phyloP scores from a whole-genome alignment of 35 echinoderm and acorn worm genomes.

The Apostichopus parvimensis region DNA sequence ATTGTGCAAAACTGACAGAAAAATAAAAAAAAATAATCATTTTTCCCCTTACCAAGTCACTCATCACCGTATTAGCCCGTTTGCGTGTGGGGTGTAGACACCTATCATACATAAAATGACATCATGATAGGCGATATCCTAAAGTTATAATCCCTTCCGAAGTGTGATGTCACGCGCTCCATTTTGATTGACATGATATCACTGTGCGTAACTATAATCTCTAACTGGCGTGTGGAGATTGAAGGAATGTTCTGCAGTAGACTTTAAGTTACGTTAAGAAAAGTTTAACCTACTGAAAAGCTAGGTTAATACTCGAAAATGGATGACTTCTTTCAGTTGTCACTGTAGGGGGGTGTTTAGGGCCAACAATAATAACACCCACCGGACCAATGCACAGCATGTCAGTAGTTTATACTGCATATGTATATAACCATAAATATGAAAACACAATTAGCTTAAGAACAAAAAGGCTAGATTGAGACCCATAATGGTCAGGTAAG shows the following conservation, averaged over 20 bases:
- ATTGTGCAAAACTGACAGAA: too few relatives aligned
- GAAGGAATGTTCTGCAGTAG: not conserved
- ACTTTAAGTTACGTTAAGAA: not conserved
- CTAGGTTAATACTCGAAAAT: conserved; percentile 1
- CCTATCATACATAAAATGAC: too few relatives aligned
- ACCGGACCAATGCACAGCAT: conserved; percentile 8
- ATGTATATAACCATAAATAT: too few relatives aligned
- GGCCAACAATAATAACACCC: conserved; percentile 4
- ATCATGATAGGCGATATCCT: not conserved
- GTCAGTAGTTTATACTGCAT: not conserved
- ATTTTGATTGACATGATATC: not conserved
- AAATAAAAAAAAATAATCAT: too few relatives aligned
- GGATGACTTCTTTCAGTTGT: conserved; percentile 8
- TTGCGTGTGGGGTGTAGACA: too few relatives aligned
- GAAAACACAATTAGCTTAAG: too few relatives aligned
- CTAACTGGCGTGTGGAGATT: not conserved
- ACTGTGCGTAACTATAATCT: not conserved
- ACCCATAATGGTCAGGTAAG: too few relatives aligned
- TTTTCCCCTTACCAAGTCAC: too few relatives aligned
- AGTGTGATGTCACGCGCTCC: not conserved
- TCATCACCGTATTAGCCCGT: too few relatives aligned
- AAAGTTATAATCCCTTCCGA: not conserved
- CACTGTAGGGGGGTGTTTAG: not conserved
- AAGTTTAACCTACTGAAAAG: not conserved
- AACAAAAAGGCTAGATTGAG: too few relatives aligned